Evolutionary conservation across 1,140 invertebrate species (phyloP), one percentile per base, ranked within the genome.

Genomic region (Heliconius eleuchia): DNA sequence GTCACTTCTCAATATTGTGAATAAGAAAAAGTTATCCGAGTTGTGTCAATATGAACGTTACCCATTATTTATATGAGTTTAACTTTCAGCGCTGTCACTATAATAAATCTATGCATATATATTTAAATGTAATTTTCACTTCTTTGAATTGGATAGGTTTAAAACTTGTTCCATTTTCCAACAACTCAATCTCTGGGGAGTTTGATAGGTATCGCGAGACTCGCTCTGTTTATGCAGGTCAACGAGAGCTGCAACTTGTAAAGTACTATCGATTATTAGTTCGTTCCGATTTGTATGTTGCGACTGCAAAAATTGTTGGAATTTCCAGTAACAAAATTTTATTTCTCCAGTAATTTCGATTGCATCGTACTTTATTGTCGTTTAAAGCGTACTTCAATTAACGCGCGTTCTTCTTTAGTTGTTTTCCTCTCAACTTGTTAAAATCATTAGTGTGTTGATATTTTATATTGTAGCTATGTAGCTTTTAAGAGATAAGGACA

Each of bases 261-360:
- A 80, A 80, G 79, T 80, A 80, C 79, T 80, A 80, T 80, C 79
- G 79, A 80, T 80, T 80, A 80, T 80, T 80, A 80, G 74, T 80
- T 80, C 79, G 74, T 34, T 80, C 79, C 71, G 79, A 80, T 80
- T 80, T 80, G 72, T 76, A 76, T 71, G 37, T 23, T 73, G 57
- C 79, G 11, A 76, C 60, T 73, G 60, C 70, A 80, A 76, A 76
- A 77, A 77, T 71, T 52, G 27, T 23, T 72, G 37, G 37, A 39
- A 72, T 39, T 72, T 42, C 34, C 37, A 72, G 71, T 72, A n/a
- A 42, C 34, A 72, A 71, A 2, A 37, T 37, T 39, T 72, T 19
- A 72, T 39, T 39, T 72, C 19, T 13, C 34, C 1, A 6, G 60
- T 66, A 66, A 66, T n/a, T 66, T 66, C 30, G 60, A 66, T 66